Conservation (phyloP, 1,140 invertebrate genomes). For the Drosophila nigrodunni region DNA sequence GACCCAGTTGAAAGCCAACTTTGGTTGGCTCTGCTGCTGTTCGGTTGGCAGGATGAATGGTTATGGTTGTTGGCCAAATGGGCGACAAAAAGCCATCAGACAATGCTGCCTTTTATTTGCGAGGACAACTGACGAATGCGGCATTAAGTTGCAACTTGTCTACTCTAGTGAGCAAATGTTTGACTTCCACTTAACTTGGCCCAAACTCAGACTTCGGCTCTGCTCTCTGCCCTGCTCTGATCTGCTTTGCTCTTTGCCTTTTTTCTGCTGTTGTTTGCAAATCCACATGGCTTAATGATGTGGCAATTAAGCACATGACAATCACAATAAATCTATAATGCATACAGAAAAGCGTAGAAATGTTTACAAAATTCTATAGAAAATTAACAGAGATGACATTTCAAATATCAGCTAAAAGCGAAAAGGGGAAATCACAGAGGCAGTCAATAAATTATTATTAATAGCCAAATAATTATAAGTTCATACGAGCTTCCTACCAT, state of each 20-base stretch:
- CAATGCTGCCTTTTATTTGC: conserved; percentile 13
- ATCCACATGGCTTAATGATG: conserved; percentile 66
- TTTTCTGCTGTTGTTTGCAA: conserved; percentile 19
- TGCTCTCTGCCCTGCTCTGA: conserved; percentile 12
- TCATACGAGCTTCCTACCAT: neutral
- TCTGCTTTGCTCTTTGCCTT: conserved; percentile 34
- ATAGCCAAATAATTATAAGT: conserved; percentile 27
- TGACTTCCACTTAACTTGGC: conserved; percentile 68
- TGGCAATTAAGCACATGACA: conserved; percentile 66
- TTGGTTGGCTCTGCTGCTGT: conserved; percentile 18
- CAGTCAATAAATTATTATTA: conserved; percentile 19
- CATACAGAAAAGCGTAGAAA: conserved; percentile 23
- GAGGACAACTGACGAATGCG: conserved; percentile 54
- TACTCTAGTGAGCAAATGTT: conserved; percentile 65
- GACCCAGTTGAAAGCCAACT: conserved; percentile 67
- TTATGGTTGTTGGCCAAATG: conserved; percentile 10
- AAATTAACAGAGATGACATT: conserved; percentile 32
- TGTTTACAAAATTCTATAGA: conserved; percentile 10
- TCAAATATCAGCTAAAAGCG: conserved; percentile 11
- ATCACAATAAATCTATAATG: conserved; percentile 63
- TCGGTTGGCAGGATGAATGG: conserved; percentile 9
- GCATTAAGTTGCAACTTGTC: conserved; percentile 77
- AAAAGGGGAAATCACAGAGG: conserved; percentile 7
- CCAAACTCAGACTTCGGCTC: neutral
- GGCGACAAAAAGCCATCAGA: conserved; percentile 5